Conservation (phyloP, 2,888 invertebrate genomes). For the Temnothorax unifasciatus region DNA sequence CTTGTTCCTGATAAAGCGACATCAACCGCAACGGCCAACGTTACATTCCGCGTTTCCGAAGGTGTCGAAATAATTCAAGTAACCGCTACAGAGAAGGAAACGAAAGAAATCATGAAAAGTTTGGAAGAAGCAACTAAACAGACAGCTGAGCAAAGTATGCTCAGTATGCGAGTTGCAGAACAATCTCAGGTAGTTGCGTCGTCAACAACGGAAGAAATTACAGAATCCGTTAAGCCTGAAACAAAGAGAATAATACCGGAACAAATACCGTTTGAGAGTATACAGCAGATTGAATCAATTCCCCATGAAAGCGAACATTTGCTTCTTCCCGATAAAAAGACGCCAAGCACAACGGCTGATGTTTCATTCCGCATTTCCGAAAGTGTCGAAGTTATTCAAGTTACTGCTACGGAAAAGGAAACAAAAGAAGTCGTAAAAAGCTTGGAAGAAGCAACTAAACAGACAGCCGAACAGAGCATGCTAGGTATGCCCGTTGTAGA, state of each 20-base stretch:
- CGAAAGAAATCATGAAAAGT: not conserved
- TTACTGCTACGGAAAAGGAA: slow-evolving; percentile 84
- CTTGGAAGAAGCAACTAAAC: slow-evolving; percentile 83
- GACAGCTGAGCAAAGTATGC: slow-evolving; percentile 79
- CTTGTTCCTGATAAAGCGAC: not conserved
- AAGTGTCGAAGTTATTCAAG: slow-evolving; percentile 85
- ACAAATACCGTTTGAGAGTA: slow-evolving; percentile 85
- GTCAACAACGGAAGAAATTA: slow-evolving; percentile 78
- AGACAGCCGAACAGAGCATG: not conserved
- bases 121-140: slow-evolving; percentile 78
- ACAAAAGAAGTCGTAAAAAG: slow-evolving; percentile 85
- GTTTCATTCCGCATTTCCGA: slow-evolving; percentile 81
- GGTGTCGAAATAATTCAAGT: not conserved
- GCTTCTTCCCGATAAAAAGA: slow-evolving; percentile 70
- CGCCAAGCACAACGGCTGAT: slow-evolving; percentile 77
- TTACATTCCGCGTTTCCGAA: slow-evolving; percentile 16
- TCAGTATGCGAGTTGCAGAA: slow-evolving; percentile 69
- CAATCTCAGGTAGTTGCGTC: slow-evolving; percentile 57
- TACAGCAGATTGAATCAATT: slow-evolving; percentile 82
- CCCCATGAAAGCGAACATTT: slow-evolving; percentile 80
- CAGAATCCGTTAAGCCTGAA: slow-evolving; percentile 74
- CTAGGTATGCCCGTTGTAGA: slow-evolving; percentile 80
- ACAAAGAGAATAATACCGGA: slow-evolving; percentile 81
- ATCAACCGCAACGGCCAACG: not conserved
- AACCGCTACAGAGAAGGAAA: not conserved